Evolutionary conservation across 2,797 vertebrate genomes (phyloP).

Genomic region (Esox lucius): DNA sequence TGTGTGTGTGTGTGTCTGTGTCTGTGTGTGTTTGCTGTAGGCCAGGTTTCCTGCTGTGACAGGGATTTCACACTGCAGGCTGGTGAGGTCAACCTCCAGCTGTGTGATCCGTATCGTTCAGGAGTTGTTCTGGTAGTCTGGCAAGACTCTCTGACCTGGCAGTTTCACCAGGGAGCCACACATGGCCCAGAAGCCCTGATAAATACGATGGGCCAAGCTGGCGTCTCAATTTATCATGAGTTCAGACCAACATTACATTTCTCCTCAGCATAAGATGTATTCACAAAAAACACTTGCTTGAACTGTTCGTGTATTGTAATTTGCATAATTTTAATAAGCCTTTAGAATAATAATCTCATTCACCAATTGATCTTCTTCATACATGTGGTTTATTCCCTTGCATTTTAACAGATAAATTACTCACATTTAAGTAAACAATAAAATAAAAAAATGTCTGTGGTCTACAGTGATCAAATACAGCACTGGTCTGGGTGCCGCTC

Average conservation of each 20-base stretch:
- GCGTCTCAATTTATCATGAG: no score
- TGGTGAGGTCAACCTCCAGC: constrained; percentile 8
- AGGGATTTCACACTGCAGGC: constrained; percentile 21
- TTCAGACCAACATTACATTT: background rate
- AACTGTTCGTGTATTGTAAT: constrained; percentile 13
- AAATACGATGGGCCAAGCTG: background rate
- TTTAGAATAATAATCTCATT: constrained; percentile 30
- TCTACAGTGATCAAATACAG: constrained; percentile 66
- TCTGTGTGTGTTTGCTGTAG: constrained; percentile 18
- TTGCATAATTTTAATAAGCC: constrained; percentile 12
- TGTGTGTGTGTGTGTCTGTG: constrained; percentile 17
- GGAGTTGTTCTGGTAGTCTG: background rate
- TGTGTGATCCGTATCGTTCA: constrained; percentile 18
- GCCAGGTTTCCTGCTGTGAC: constrained; percentile 23
- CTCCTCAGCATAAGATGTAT: background rate
- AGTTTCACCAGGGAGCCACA: constrained; percentile 2
- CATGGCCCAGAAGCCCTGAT: constrained; percentile 9
- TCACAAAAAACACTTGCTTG: background rate
- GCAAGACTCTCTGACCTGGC: background rate
- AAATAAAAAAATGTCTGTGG: constrained; percentile 68
- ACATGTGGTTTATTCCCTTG: constrained; percentile 77
- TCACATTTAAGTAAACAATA: constrained; percentile 75
- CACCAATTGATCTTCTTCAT: constrained; percentile 51
- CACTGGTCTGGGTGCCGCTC: constrained; percentile 26
- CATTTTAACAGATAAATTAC: constrained; percentile 81